Evolutionary conservation across 2,888 invertebrate species (phyloP).

Genomic region (Drosophila seclusa): DNA sequence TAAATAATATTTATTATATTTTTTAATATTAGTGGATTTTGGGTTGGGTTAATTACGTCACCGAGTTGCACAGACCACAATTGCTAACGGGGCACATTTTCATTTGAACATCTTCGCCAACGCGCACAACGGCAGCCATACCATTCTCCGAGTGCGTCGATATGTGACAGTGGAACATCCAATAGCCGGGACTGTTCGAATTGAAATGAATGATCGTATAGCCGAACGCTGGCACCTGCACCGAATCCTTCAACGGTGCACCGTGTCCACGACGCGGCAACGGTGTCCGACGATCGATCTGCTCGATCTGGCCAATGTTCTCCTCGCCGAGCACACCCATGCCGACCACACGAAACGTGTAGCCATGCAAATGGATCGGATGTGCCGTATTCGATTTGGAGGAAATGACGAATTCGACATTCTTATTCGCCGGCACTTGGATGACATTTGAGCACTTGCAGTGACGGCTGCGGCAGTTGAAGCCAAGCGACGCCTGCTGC

Average conservation of each 20-base stretch:
- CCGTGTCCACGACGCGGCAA: constrained; percentile 71
- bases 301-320: constrained; percentile 76
- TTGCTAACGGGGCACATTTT: constrained; percentile 83
- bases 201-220: constrained; percentile 82
- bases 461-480: constrained; percentile 73
- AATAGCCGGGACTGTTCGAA: constrained; percentile 81
- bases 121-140: constrained; percentile 80
- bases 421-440: constrained; percentile 77
- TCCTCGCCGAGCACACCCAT: constrained; percentile 81
- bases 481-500: constrained; percentile 71
- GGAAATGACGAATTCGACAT: constrained; percentile 80
- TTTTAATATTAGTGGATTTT: neutral
- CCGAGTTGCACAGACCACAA: constrained; percentile 80
- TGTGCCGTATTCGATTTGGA: constrained; percentile 74
- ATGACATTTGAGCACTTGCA: constrained; percentile 82
- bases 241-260: constrained; percentile 81
- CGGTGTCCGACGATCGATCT: constrained; percentile 75
- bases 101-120: constrained; percentile 81
- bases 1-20: neutral
- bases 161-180: constrained; percentile 83
- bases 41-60: constrained; percentile 40
- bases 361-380: constrained; percentile 82
- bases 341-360: constrained; percentile 81
- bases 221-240: constrained; percentile 81
- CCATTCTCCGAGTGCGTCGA: constrained; percentile 82